Evolutionary conservation across 2,888 invertebrate genomes (phyloP), one percentile per base, ranked within the genome.

Genomic region (Tanypteryx hageni): DNA sequence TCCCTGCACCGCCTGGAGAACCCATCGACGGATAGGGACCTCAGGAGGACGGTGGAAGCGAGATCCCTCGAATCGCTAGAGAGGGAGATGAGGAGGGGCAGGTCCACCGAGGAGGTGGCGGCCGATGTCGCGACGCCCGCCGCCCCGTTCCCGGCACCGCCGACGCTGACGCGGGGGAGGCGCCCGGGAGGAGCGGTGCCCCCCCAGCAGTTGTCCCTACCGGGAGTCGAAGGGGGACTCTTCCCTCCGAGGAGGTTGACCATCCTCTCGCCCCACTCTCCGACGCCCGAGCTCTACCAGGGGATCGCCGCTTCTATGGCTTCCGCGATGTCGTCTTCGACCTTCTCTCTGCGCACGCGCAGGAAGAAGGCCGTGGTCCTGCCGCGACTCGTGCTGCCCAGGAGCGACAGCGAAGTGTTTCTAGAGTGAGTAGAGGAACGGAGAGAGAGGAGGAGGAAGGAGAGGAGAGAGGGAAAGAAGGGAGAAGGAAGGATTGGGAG

Each of bases 261-360:
- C 81, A 98, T 98, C 93, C 95, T 98, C 93, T 98, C 98, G 93
- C 97, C 97, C 0, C 97, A 97, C 94, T 97, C 97, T 94, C 98
- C 98, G 0, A 96, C 96, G 93, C 96, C 96, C 0, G 98, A 98
- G 94, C 95, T 97, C 93, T 96, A 96, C 94, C 96, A 96, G 64
- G 96, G 96, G 92, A 95, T 96, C 31, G 96, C 95, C 56, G 94
- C 96, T 92, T 93, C 94, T 1, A 93, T 93, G 14, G 93, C 93
- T 92, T 92, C 92, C 64, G 92, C 92, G 27, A 93, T 92, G 93
- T 93, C 92, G 83, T 93, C 93, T 92, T 86, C 93, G 44, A 94
- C 95, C 93, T 95, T 95, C 92, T 96, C 96, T 22, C 95, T 96
- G 93, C 96, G 96, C 93, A 96, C 96, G 59, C 95, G 97, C 93